phyloP scores from a whole-genome alignment of 2,797 vertebrate species.

The Sitta carolinensis region DNA sequence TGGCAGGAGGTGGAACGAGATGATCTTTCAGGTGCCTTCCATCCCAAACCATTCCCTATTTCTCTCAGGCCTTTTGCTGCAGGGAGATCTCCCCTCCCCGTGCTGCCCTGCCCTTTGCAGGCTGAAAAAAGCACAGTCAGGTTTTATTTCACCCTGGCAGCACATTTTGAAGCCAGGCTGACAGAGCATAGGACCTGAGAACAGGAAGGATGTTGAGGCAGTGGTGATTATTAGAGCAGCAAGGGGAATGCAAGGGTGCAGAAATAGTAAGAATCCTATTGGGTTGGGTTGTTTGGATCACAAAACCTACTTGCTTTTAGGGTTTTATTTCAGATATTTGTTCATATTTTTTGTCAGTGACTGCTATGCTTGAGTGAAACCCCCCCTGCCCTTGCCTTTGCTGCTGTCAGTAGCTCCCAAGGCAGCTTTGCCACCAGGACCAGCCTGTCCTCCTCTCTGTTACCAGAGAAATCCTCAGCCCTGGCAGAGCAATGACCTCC shows the following conservation, averaged over 20 bases:
- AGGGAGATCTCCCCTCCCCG: background rate
- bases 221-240: background rate
- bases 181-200: background rate
- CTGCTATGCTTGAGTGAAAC: background rate
- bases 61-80: background rate
- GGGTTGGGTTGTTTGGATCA: background rate
- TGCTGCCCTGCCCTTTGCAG: background rate
- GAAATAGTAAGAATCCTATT: background rate
- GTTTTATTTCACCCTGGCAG: background rate
- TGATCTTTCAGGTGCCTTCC: background rate
- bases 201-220: background rate
- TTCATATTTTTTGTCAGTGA: accelerated
- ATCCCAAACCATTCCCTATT: background rate
- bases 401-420: background rate
- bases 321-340: background rate
- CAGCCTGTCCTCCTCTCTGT: background rate
- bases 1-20: background rate
- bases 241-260: background rate
- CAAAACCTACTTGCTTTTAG: background rate
- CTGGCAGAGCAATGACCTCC: background rate
- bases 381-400: background rate
- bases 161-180: background rate
- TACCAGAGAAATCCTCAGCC: background rate
- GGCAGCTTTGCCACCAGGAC: background rate
- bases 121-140: background rate